phyloP scores from a whole-genome alignment of 1,140 invertebrate species.

The Phymorhynchus buccinoides region DNA sequence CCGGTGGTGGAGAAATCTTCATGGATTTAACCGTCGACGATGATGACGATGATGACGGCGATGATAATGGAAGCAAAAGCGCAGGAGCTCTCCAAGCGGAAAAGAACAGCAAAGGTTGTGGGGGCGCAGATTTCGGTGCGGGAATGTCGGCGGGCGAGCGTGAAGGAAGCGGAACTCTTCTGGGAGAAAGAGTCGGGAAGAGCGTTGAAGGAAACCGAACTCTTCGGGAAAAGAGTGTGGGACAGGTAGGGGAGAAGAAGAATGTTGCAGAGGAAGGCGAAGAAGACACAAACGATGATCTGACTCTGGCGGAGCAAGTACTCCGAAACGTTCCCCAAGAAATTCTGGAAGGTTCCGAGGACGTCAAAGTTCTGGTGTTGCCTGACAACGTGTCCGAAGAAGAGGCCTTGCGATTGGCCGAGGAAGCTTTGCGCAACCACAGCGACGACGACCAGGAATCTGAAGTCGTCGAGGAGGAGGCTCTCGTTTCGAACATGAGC shows the following conservation, averaged over 20 bases:
- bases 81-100: background rate
- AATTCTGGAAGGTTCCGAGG: conserved; percentile 41
- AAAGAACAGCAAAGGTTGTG: background rate
- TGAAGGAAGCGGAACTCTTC: background rate
- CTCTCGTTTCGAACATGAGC: background rate
- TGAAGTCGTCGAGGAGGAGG: background rate
- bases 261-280: background rate
- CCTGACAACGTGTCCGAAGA: conserved; percentile 61
- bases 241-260: too few species aligned
- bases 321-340: conserved; percentile 42
- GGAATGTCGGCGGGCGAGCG: background rate
- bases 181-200: background rate
- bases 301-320: conserved; percentile 36
- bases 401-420: conserved; percentile 56
- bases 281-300: conserved; percentile 18
- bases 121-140: background rate
- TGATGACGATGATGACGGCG: background rate
- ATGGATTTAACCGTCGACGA: conserved; percentile 27
- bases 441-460: background rate
- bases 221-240: too few species aligned
- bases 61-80: background rate
- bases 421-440: conserved; percentile 48
- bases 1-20: background rate
- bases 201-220: background rate
- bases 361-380: conserved; percentile 59